phyloP scores from a whole-genome alignment of 1,140 invertebrate genomes.

The Heliothis subflexa region DNA sequence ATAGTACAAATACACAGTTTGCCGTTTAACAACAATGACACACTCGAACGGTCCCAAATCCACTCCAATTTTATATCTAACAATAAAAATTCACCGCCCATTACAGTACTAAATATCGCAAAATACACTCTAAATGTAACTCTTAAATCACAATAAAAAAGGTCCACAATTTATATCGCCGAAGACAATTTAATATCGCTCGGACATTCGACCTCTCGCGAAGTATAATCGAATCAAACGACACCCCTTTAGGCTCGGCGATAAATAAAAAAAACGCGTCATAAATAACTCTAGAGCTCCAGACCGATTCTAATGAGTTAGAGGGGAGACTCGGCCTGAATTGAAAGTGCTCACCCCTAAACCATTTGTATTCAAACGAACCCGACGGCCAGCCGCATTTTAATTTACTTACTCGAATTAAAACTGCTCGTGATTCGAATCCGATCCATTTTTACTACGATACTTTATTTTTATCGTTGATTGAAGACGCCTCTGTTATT shows the following conservation, averaged over 20 bases:
- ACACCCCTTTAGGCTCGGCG: slow-evolving; percentile 59
- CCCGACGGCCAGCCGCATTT: slow-evolving; percentile 75
- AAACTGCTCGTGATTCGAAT: slow-evolving; percentile 84
- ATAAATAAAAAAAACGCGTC: slow-evolving; percentile 70
- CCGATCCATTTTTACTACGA: slow-evolving; percentile 68
- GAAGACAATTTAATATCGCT: slow-evolving; percentile 56
- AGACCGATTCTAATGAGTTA: slow-evolving; percentile 71
- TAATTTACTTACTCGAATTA: slow-evolving; percentile 86
- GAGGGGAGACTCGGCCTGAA: slow-evolving; percentile 62
- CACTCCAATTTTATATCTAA: neutral
- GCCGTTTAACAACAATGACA: neutral
- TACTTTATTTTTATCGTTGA: slow-evolving; percentile 82
- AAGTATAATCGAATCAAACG: slow-evolving; percentile 63
- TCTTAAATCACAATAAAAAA: slow-evolving; percentile 48
- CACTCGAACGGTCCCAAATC: slow-evolving; percentile 3
- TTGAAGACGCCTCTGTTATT: slow-evolving; percentile 72
- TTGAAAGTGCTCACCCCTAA: slow-evolving; percentile 75
- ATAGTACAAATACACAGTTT: neutral
- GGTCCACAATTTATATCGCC: slow-evolving; percentile 47
- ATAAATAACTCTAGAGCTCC: slow-evolving; percentile 72
- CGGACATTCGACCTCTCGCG: slow-evolving; percentile 32
- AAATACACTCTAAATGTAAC: slow-evolving; percentile 4
- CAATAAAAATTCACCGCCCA: slow-evolving; percentile 21
- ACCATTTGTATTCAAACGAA: slow-evolving; percentile 84
- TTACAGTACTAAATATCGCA: slow-evolving; percentile 21